These are phyloP conservation scores for Rana temporaria DNA, from an alignment of 2,113 vertebrate genomes.

Conservation along the genomic window DNA sequence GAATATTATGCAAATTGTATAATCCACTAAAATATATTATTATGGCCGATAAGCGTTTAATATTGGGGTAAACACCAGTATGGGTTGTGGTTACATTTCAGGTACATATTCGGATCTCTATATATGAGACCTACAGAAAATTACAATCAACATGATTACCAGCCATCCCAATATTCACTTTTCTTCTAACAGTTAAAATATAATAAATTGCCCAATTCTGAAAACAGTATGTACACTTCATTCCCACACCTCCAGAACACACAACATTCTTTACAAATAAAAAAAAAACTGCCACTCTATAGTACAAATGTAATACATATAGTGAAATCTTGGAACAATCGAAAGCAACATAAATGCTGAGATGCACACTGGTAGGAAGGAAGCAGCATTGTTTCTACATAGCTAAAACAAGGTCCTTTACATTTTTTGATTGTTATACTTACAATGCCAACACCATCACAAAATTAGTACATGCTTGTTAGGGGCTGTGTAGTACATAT, in stretches of 20 bases:
- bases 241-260: conserved; percentile 3
- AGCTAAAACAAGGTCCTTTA: conserved; percentile 74
- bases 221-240: conserved; percentile 26
- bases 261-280: conserved; percentile 12
- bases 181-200: not conserved
- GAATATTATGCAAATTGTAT: not conserved
- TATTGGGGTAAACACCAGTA: not conserved
- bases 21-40: not conserved
- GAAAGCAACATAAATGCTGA: conserved; percentile 73
- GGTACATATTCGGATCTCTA: not conserved
- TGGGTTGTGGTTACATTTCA: conserved; percentile 33
- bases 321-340: conserved; percentile 68
- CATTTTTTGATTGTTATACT: conserved; percentile 75
- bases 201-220: not conserved
- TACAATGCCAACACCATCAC: conserved; percentile 78
- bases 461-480: conserved; percentile 63
- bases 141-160: not conserved
- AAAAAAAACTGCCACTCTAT: conserved; percentile 34
- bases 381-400: conserved; percentile 76
- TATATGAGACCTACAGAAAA: conserved; percentile 13
- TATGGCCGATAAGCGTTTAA: not conserved
- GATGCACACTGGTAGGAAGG: conserved; percentile 78
- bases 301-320: conserved; percentile 46
- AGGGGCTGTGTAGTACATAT: conserved; percentile 44
- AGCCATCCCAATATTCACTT: conserved; percentile 10